Base-by-base conservation (phyloP, 2,797 vertebrate genomes). In the Loris lydekkerianus region DNA sequence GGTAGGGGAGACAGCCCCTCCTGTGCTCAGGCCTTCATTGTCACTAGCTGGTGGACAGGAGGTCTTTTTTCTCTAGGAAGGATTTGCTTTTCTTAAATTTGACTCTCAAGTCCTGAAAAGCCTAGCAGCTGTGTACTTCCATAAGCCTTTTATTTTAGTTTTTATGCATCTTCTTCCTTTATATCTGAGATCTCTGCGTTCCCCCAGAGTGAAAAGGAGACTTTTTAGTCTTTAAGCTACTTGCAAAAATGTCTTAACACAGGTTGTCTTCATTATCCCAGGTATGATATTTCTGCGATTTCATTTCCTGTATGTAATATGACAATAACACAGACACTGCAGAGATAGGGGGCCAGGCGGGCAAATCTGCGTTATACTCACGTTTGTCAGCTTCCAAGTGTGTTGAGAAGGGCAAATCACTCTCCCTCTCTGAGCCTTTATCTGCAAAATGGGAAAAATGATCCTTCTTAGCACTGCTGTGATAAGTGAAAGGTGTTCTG, bases 11-110 rank as follows among this genome's bases (percentile, higher is more conserved):
- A 82, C 37, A 91, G 81, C 70, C 60, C 10, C 25, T 84, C 63
- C 80, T 2, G 15, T 87, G 94, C 87, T 97, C 93, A 73, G 56
- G 87, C 89, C 78, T 58, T 31, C 3, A 0, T 21, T 96, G 96
- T 93, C 3, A 10, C 86, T 49, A 73, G 91, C 53, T 72, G 96
- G 89, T 88, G 72, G 75, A 97, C 91, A 95, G 95, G 95, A 94
- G 78, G 56, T 87, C 75, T 97, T 98, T 98, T 94, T 98, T 97
- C 91, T 96, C 67, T 3, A 63, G 86, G 96, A 93, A 67, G 94
- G 91, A 97, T 97, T 96, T 61, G 40, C 87, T 97, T 97, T 97
- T 58, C 85, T 97, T 95, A 65, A 76, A 40, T 77, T 92, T 61
- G 65, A 81, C 67, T 94, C 58, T 91, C 96, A 92, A 49, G 75